A percentile compares a stretch with the other conserved stretches of the same genome.
Conservation (phyloP, 2,888 invertebrate genomes). For the Drymonia ruficornis region DNA sequence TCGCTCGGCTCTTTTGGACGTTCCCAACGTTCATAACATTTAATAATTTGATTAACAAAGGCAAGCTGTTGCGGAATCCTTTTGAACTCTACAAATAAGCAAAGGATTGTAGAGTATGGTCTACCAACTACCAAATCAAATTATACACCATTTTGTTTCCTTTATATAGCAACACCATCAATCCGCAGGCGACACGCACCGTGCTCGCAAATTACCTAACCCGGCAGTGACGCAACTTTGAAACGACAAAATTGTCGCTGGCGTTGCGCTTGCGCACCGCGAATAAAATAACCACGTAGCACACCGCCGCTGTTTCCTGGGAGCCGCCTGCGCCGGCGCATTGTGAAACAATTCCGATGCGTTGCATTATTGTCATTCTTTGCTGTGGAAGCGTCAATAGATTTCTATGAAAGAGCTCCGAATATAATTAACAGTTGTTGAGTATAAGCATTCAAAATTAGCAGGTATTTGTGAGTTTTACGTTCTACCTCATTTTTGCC, state of each 20-base stretch:
- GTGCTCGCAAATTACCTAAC: conserved; percentile 70
- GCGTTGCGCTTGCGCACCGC: conserved; percentile 49
- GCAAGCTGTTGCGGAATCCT: no score
- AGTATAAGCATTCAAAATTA: background rate
- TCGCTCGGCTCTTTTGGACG: no score
- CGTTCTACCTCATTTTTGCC: no score
- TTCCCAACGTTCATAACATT: no score
- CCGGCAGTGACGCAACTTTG: conserved; percentile 57
- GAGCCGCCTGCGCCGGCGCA: conserved; percentile 36
- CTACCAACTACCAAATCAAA: background rate
- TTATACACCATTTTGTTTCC: conserved; percentile 13
- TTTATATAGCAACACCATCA: conserved; percentile 15
- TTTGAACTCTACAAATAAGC: no score
- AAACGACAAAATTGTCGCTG: conserved; percentile 71
- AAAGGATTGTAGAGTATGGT: no score
- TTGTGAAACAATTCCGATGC: conserved; percentile 50
- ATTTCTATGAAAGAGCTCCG: conserved; percentile 18
- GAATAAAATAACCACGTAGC: conserved; percentile 45
- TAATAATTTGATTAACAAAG: no score
- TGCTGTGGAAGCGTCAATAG: conserved; percentile 38
- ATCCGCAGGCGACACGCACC: conserved; percentile 70
- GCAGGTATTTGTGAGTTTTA: no score
- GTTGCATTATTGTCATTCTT: conserved; percentile 40
- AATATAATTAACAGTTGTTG: conserved; percentile 13
- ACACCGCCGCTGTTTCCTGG: conserved; percentile 49